Percentiles rank a stretch among this genome's conserved stretches.
These are phyloP conservation scores for Carlito syrichta DNA, from an alignment of 2,113 vertebrate species.

Conservation along the genomic window DNA sequence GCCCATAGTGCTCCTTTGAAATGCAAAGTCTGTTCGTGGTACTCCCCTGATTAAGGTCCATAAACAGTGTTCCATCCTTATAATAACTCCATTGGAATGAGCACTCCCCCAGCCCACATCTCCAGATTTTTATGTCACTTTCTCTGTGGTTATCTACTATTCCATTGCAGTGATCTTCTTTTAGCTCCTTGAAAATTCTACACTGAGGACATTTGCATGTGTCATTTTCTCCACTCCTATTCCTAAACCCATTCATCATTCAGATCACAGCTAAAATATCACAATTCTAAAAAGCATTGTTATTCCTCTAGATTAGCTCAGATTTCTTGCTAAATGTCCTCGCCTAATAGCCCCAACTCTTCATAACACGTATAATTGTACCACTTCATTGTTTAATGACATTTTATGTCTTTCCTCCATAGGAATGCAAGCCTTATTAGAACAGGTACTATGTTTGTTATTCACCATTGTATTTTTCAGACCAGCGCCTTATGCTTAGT, in stretches of 20 bases:
- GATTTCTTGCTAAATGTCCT: background rate
- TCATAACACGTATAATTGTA: background rate
- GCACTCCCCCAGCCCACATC: background rate
- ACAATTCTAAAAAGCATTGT: background rate
- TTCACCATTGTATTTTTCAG: background rate
- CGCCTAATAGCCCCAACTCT: background rate
- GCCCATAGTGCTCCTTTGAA: background rate
- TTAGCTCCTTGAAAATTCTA: background rate
- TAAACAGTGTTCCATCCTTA: background rate
- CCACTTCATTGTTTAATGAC: background rate
- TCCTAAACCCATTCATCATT: background rate
- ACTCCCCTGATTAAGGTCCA: background rate
- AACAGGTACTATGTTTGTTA: background rate
- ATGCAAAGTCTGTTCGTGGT: background rate
- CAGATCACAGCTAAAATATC: background rate
- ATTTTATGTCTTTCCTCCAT: background rate
- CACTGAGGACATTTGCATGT: background rate
- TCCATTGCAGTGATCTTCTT: background rate
- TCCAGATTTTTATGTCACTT: background rate
- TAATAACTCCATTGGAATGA: background rate
- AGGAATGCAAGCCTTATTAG: constrained; percentile 6
- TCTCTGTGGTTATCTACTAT: background rate
- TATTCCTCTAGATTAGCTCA: background rate
- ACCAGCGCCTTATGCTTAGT: background rate
- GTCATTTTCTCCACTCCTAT: background rate